phyloP scores from a whole-genome alignment of 2,113 vertebrate species.

The Channa argus region DNA sequence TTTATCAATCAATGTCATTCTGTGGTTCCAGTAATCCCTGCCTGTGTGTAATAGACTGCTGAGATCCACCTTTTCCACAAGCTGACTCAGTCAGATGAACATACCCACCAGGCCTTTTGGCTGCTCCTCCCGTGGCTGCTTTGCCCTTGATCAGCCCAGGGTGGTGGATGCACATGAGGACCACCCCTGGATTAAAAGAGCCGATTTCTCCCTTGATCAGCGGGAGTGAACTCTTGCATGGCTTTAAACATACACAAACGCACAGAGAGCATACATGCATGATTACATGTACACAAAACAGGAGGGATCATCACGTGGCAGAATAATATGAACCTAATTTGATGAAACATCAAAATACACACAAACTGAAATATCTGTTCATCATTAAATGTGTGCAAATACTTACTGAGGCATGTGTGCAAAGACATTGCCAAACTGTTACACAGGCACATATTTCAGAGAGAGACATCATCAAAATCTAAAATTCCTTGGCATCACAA shows the following conservation, averaged over 20 bases:
- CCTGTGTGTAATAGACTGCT: conserved; percentile 57
- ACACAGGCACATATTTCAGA: conserved; percentile 24
- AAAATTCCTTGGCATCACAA: background rate
- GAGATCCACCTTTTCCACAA: conserved; percentile 39
- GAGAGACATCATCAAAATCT: conserved; percentile 16
- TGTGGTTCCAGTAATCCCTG: conserved; percentile 60
- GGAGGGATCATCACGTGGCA: conserved; percentile 8
- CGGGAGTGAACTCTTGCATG: conserved; percentile 34
- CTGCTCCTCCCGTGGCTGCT: conserved; percentile 24
- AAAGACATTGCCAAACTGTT: background rate
- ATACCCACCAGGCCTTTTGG: conserved; percentile 38
- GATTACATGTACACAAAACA: conserved; percentile 51
- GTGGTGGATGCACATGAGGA: conserved; percentile 63
- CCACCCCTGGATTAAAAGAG: conserved; percentile 67
- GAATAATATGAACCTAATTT: conserved; percentile 27
- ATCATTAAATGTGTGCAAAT: background rate
- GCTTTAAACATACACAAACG: conserved; percentile 50
- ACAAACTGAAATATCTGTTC: conserved; percentile 25
- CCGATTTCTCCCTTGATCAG: conserved; percentile 57
- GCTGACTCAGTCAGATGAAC: conserved; percentile 55
- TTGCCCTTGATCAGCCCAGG: conserved; percentile 44
- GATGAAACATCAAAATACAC: conserved; percentile 38
- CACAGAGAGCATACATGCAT: conserved; percentile 27
- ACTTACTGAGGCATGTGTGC: conserved; percentile 3
- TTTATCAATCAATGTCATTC: conserved; percentile 64